phyloP scores from a whole-genome alignment of 2,888 invertebrate species.

The Hyposoter didymator region DNA sequence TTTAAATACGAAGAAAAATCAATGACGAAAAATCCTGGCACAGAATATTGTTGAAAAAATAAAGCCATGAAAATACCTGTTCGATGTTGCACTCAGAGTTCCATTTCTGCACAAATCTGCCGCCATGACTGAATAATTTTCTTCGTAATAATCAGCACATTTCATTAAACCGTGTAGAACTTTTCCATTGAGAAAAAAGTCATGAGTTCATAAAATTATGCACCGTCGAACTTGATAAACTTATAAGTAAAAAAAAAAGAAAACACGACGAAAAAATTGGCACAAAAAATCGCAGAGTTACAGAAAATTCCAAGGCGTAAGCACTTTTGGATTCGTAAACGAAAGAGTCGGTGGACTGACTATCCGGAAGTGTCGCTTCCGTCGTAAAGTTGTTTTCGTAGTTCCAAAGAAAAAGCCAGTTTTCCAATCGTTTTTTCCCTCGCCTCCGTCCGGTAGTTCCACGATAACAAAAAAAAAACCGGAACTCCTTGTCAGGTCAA shows the following conservation, averaged over 20 bases:
- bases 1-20: not conserved
- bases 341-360: not conserved
- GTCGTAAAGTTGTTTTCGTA: not conserved
- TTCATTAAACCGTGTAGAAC: conserved; percentile 28
- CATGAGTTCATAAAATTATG: not conserved
- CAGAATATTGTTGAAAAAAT: not conserved
- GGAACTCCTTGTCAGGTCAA: not conserved
- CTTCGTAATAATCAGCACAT: conserved; percentile 60
- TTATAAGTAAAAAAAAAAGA: not conserved
- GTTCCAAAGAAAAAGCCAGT: not conserved
- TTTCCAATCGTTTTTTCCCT: not conserved
- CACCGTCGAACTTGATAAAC: not conserved
- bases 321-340: not conserved
- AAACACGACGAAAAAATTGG: not conserved
- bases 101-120: conserved; percentile 81
- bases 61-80: conserved; percentile 73
- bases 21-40: not conserved
- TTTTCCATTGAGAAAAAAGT: conserved; percentile 28
- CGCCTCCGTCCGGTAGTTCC: not conserved
- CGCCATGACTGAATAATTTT: conserved; percentile 75
- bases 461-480: not conserved
- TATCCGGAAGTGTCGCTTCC: not conserved
- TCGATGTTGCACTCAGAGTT: conserved; percentile 77
- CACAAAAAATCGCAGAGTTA: not conserved
- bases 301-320: not conserved